These are phyloP conservation scores for Diprion similis DNA, from an alignment of 1,140 invertebrate genomes.

Conservation along the genomic window DNA sequence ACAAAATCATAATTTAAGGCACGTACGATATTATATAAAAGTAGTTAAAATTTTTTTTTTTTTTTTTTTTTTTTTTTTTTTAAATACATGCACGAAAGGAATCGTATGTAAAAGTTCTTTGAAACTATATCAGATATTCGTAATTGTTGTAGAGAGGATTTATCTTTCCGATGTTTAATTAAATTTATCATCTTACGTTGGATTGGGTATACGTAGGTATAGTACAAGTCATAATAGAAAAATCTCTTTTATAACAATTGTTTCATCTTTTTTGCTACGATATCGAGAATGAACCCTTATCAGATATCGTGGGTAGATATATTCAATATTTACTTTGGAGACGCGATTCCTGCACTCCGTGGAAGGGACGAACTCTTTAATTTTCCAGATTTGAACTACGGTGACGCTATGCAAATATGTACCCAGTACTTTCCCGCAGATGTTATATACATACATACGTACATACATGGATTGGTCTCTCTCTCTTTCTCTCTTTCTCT, in stretches of 20 bases:
- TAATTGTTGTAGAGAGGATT: not conserved
- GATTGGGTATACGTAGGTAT: no score
- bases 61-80: no score
- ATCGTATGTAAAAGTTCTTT: no score
- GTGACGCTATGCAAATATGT: conserved; percentile 48
- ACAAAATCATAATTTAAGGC: no score
- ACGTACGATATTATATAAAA: no score
- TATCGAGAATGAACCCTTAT: conserved; percentile 42
- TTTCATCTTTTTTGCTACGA: not conserved
- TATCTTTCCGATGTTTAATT: not conserved
- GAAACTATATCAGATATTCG: no score
- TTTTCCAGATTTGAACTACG: conserved; percentile 47
- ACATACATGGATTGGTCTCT: not conserved
- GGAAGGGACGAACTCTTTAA: conserved; percentile 47
- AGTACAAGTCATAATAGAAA: no score
- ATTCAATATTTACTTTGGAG: conserved; percentile 54
- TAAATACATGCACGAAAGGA: no score
- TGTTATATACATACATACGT: not conserved
- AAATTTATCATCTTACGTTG: not conserved
- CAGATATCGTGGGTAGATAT: conserved; percentile 36
- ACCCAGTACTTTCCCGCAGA: not conserved
- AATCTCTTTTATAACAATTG: no score
- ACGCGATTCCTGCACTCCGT: conserved; percentile 29
- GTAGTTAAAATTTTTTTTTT: no score
- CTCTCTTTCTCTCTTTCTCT: no score